phyloP scores from a whole-genome alignment of 2,113 vertebrate species.

The Carassius auratus region DNA sequence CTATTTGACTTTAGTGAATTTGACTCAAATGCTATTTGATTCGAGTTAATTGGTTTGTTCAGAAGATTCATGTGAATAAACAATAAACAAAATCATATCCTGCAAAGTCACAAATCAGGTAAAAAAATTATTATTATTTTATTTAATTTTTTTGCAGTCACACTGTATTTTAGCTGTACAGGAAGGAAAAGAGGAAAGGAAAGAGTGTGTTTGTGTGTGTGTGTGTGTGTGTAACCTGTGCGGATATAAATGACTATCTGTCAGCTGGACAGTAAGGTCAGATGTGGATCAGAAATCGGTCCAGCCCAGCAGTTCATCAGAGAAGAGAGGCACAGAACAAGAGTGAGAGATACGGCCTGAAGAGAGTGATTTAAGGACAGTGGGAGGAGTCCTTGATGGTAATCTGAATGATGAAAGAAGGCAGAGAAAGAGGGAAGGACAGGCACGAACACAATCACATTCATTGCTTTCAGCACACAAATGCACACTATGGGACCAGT shows the following conservation, averaged over 20 bases:
- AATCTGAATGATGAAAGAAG: conserved; percentile 48
- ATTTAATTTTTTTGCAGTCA: neutral
- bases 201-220: neutral
- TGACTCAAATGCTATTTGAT: neutral
- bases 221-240: conserved; percentile 4
- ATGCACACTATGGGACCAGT: conserved; percentile 14
- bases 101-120: neutral
- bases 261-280: conserved; percentile 70
- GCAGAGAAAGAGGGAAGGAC: conserved; percentile 11
- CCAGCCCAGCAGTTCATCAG: conserved; percentile 46
- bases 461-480: conserved; percentile 42
- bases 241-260: conserved; percentile 59
- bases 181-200: neutral
- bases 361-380: conserved; percentile 34
- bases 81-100: too few species aligned
- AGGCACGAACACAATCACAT: neutral
- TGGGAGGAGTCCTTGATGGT: conserved; percentile 47
- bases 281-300: conserved; percentile 53
- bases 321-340: conserved; percentile 51
- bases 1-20: neutral
- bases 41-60: neutral
- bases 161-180: neutral
- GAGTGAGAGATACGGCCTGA: conserved; percentile 37
- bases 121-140: neutral
- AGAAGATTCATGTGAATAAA: neutral